These are phyloP conservation scores for Gymnobelideus leadbeateri DNA, from an alignment of 2,113 vertebrate genomes.

Conservation along the genomic window DNA sequence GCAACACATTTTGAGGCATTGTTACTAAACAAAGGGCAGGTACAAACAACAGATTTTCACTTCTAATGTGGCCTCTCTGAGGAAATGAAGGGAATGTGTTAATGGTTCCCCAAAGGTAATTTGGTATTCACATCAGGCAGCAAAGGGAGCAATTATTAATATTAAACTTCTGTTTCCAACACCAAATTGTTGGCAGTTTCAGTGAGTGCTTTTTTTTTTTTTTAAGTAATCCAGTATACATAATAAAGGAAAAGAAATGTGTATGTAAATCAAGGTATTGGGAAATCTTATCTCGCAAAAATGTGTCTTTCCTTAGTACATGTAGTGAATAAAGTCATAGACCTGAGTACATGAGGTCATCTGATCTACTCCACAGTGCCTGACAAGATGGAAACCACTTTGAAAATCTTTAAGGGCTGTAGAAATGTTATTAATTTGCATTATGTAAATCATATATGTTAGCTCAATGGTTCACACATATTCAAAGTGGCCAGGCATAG, in stretches of 20 bases:
- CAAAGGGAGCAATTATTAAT: slow-evolving; percentile 1
- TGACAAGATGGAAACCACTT: neutral
- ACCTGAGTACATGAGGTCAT: neutral
- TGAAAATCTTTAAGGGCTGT: neutral
- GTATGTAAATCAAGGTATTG: neutral
- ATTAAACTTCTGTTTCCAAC: neutral
- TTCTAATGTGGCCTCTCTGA: slow-evolving; percentile 37
- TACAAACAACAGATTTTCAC: neutral
- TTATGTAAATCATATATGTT: neutral
- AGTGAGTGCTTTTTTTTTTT: neutral
- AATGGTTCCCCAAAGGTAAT: neutral
- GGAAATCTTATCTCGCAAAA: neutral
- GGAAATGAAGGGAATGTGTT: neutral
- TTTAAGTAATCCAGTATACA: neutral
- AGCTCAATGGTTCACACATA: neutral
- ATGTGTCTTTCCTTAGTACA: slow-evolving; percentile 22
- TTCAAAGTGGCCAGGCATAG: neutral
- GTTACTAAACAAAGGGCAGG: slow-evolving; percentile 38
- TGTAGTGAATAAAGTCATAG: neutral
- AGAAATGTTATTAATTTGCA: neutral
- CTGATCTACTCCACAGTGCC: neutral
- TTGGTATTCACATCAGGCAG: neutral
- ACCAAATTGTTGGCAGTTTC: neutral
- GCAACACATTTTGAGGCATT: slow-evolving; percentile 52
- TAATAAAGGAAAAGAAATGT: neutral